phyloP scores from a whole-genome alignment of 1,140 invertebrate species.

The Aphaenogaster ashmeadi region DNA sequence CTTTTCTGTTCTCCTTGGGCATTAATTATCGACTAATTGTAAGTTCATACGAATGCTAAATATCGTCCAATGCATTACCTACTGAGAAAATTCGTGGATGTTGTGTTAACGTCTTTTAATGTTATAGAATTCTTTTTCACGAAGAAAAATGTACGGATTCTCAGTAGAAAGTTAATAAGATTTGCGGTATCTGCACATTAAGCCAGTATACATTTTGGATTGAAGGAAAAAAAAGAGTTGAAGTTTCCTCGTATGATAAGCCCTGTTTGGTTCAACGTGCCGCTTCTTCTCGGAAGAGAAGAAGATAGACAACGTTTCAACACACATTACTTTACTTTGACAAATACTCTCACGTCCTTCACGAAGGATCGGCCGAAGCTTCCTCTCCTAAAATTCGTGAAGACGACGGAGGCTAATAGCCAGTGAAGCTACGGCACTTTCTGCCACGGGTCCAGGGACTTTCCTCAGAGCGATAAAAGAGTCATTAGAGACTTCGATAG shows the following conservation, averaged over 20 bases:
- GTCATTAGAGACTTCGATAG: conserved; percentile 76
- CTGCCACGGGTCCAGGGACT: conserved; percentile 80
- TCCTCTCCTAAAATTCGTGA: conserved; percentile 70
- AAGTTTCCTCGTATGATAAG: conserved; percentile 75
- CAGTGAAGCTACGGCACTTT: conserved; percentile 75
- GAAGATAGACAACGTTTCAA: neutral
- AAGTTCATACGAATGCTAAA: no score
- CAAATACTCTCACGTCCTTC: conserved; percentile 76
- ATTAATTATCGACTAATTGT: no score
- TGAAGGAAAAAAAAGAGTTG: conserved; percentile 34
- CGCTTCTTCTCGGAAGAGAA: no score
- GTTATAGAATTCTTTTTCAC: no score
- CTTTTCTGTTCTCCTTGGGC: no score
- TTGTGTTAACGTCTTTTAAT: no score
- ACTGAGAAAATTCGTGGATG: no score
- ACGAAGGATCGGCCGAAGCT: conserved; percentile 75
- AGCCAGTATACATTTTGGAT: neutral
- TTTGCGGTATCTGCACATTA: neutral
- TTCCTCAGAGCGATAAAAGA: conserved; percentile 79
- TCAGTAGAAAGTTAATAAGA: neutral
- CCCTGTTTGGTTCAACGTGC: conserved; percentile 78
- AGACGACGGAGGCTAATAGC: conserved; percentile 74
- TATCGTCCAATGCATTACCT: no score
- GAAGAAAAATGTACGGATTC: no score
- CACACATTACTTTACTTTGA: conserved; percentile 81